Percentiles rank a stretch among this genome's conserved stretches.
These are phyloP conservation scores for Toxonevra muliebris DNA, from an alignment of 2,888 invertebrate genomes.

Conservation along the genomic window DNA sequence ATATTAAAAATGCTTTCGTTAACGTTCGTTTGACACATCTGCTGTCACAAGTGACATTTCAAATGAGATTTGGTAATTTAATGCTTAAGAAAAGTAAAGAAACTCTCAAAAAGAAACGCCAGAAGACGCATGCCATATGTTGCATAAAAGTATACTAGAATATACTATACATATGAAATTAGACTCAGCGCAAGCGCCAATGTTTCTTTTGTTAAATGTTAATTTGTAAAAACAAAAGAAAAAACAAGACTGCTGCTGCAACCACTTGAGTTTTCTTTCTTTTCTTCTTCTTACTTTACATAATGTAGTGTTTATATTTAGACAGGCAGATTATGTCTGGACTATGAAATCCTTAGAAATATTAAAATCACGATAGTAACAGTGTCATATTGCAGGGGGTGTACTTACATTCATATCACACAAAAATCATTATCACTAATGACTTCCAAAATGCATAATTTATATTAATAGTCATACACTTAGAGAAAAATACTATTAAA, in stretches of 20 bases:
- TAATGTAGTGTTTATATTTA: neutral
- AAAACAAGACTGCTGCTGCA: neutral
- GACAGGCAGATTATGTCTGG: neutral
- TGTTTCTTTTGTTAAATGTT: slow-evolving; percentile 20
- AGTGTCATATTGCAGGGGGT: neutral
- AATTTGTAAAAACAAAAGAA: slow-evolving; percentile 17
- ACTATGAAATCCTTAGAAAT: neutral
- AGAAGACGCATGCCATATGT: neutral
- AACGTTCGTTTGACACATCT: slow-evolving; percentile 31
- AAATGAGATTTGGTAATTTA: neutral
- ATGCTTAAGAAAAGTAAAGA: slow-evolving; percentile 2
- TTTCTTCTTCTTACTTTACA: neutral
- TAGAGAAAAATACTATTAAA: no score
- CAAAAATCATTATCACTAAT: no score
- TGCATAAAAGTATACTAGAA: no score
- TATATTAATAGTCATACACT: no score
- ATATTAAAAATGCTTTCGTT: slow-evolving; percentile 21
- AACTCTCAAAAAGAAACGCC: neutral
- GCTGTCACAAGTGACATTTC: neutral
- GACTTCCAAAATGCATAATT: no score
- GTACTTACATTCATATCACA: no score
- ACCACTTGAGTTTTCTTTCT: neutral
- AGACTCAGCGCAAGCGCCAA: neutral
- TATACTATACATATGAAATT: no score
- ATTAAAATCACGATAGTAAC: neutral